These are phyloP conservation scores for Taenioides sp. DNA, from an alignment of 2,797 vertebrate genomes.

Conservation along the genomic window DNA sequence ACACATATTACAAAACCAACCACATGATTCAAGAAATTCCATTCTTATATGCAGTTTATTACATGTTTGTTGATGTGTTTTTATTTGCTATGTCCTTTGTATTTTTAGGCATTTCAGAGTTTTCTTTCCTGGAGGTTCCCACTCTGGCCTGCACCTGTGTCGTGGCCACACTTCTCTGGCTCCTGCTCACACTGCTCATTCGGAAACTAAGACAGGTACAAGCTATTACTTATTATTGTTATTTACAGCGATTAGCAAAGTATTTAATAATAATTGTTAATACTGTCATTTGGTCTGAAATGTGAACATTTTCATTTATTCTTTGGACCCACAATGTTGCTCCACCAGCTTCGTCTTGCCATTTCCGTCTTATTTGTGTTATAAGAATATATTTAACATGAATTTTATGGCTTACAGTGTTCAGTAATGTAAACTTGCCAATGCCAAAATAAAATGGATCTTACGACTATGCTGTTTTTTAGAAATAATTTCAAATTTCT, in stretches of 20 bases:
- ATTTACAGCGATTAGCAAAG: neutral
- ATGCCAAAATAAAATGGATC: neutral
- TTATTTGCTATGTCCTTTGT: neutral
- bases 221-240: neutral
- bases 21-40: too few relatives aligned
- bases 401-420: too few relatives aligned
- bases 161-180: slow-evolving; percentile 90
- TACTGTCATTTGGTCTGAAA: neutral
- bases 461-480: too few relatives aligned
- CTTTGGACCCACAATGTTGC: neutral
- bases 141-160: slow-evolving; percentile 89
- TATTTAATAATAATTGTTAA: neutral
- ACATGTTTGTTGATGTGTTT: neutral
- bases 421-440: neutral
- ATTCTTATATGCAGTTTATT: too few relatives aligned
- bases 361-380: neutral
- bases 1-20: too few relatives aligned
- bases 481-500: too few relatives aligned
- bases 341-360: neutral
- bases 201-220: slow-evolving; percentile 89
- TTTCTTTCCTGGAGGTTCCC: slow-evolving; percentile 87
- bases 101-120: slow-evolving; percentile 77
- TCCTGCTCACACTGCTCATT: slow-evolving; percentile 90
- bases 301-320: neutral
- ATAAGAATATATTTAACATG: neutral